A percentile compares a stretch with the other conserved stretches of the same genome.
phyloP scores from a whole-genome alignment of 1,140 invertebrate genomes.

The Plectus sambesii region DNA sequence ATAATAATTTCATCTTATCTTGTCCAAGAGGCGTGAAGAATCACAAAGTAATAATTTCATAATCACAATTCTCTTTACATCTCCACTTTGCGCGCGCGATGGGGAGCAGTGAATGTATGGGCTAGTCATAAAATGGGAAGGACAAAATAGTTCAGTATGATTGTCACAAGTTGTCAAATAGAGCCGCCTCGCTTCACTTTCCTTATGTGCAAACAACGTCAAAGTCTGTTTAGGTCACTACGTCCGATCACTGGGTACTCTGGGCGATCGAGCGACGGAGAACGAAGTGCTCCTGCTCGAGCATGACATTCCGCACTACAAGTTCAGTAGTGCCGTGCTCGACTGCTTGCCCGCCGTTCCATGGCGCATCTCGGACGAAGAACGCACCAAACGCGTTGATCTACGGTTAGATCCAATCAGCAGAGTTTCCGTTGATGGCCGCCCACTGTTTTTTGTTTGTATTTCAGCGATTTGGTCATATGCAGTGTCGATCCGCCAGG shows the following conservation, averaged over 20 bases:
- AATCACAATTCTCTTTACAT: no score
- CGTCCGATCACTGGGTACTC: conserved; percentile 66
- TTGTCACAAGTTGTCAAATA: no score
- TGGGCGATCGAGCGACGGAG: conserved; percentile 77
- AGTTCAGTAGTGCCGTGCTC: conserved; percentile 84
- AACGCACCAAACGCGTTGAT: conserved; percentile 26
- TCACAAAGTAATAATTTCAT: no score
- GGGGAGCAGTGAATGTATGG: no score
- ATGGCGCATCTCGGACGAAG: conserved; percentile 53
- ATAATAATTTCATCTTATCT: no score
- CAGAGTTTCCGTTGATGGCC: neutral
- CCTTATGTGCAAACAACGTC: no score
- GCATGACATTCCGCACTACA: conserved; percentile 87
- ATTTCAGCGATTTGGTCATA: conserved; percentile 61
- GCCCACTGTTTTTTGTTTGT: conserved; percentile 9
- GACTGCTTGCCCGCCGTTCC: conserved; percentile 77
- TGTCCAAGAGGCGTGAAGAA: no score
- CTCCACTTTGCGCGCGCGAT: no score
- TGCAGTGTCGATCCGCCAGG: conserved; percentile 97
- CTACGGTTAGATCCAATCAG: conserved; percentile 15
- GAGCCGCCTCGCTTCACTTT: no score
- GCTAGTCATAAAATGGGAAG: no score
- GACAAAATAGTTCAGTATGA: no score
- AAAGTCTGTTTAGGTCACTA: no score
- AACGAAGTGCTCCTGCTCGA: conserved; percentile 85